These are phyloP conservation scores for Byasa hedistus DNA, from an alignment of 2,888 invertebrate species.

Conservation along the genomic window DNA sequence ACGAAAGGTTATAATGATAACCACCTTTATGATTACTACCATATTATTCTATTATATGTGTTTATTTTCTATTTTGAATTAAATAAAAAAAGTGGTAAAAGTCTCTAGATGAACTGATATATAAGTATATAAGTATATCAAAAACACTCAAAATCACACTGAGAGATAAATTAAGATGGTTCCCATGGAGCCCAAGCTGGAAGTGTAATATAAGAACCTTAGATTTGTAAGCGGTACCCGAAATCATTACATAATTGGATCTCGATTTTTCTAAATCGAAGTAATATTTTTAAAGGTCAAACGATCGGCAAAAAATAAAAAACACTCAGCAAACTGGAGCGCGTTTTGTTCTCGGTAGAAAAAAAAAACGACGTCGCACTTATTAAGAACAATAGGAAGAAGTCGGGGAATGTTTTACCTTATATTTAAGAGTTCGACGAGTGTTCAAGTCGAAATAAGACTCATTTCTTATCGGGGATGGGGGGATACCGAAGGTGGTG, in stretches of 20 bases:
- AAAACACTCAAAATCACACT: no score
- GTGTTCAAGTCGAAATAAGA: slow-evolving; percentile 49
- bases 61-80: no score
- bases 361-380: slow-evolving; percentile 28
- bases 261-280: not conserved
- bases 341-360: slow-evolving; percentile 1
- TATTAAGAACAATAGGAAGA: slow-evolving; percentile 38
- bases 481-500: slow-evolving; percentile 30
- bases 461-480: slow-evolving; percentile 52
- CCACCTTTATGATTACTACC: no score
- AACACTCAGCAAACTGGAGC: slow-evolving; percentile 10
- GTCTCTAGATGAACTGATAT: no score
- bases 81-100: no score
- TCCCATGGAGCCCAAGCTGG: no score
- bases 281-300: not conserved
- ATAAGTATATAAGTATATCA: no score
- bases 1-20: no score
- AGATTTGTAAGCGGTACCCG: not conserved
- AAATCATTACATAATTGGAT: not conserved
- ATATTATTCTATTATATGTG: no score
- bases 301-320: slow-evolving; percentile 7
- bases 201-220: not conserved
- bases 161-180: no score
- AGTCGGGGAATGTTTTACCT: slow-evolving; percentile 35
- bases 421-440: slow-evolving; percentile 50